A percentile compares a stretch with the other conserved stretches of the same genome.
These are phyloP conservation scores for Myiozetetes cayanensis DNA, from an alignment of 2,113 vertebrate species.

Conservation along the genomic window DNA sequence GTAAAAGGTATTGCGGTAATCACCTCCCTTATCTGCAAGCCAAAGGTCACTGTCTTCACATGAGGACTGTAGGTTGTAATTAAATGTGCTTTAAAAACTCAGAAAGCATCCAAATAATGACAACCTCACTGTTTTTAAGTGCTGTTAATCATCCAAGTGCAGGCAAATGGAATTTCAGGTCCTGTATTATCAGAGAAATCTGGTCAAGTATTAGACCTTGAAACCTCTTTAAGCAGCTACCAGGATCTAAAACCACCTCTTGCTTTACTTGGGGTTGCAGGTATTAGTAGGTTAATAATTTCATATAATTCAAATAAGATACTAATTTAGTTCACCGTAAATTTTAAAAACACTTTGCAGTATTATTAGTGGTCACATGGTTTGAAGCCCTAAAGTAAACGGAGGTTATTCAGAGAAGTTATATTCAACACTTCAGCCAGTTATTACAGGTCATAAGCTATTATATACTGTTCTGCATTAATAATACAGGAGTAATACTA, in stretches of 20 bases:
- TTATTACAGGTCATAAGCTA: slow-evolving; percentile 34
- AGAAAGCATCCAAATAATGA: slow-evolving; percentile 21
- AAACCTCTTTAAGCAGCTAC: not conserved
- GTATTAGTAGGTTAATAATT: slow-evolving; percentile 39
- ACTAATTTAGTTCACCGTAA: not conserved
- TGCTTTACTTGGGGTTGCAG: not conserved
- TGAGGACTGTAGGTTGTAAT: slow-evolving; percentile 1
- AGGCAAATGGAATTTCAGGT: not conserved
- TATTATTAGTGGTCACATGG: not conserved
- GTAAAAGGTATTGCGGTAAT: not conserved
- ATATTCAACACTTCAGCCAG: not conserved
- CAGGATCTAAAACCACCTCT: not conserved
- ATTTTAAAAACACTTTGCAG: slow-evolving; percentile 11
- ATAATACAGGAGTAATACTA: slow-evolving; percentile 44
- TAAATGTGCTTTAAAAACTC: slow-evolving; percentile 13
- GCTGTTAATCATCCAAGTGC: slow-evolving; percentile 3
- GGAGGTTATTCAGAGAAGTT: slow-evolving; percentile 19
- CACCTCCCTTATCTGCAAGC: not conserved
- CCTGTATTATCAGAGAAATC: not conserved
- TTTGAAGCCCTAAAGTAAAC: slow-evolving; percentile 26
- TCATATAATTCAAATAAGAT: not conserved
- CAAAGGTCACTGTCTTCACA: slow-evolving; percentile 27
- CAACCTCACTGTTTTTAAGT: not conserved
- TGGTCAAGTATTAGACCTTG: not conserved
- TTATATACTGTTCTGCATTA: slow-evolving; percentile 49